Evolutionary conservation across 1,140 invertebrate species (phyloP), one percentile per base, ranked within the genome.

Genomic region (Protaetia brevitarsis): DNA sequence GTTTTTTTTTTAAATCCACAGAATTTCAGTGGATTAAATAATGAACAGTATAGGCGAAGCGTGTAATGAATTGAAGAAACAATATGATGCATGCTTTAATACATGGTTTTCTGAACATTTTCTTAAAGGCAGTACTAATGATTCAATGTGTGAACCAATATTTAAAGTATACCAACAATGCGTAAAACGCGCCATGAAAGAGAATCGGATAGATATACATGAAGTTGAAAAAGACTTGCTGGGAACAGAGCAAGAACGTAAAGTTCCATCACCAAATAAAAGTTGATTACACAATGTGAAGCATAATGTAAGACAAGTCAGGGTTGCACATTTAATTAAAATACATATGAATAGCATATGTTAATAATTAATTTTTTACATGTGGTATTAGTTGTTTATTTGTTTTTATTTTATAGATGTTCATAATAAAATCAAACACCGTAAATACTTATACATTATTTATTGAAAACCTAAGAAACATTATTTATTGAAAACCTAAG

Each of bases 31-130:
- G 26, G 3, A 51, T 19, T 51, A 21, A 28, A 68, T 41, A 67
- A 95, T 96, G 94, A 93, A 95, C 79, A 96, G 94, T 76, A 89
- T 96, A 76, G 91, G 91, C 26, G 87, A 90, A 75, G 87, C 93
- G 70, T 97, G 95, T 78, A 93, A 87, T 72, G 91, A 95, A 66
- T 76, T 96, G 64, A 97, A 97, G 80, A 85, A 87, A 74, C 84
- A 93, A 74, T 97, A 97, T 77, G 95, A 97, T 78, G 84, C 88
- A 64, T 97, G 95, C 81, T 97, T 97, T 80, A 93, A 95, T 80
- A 81, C 82, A 66, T 97, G 95, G 95, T 96, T 97, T 81, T 87
- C 91, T 30, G 92, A 96, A 66, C 88, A 90, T 78, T 97, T 95
- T 80, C 82, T 97, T 34, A 95, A 92, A 82, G 94, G 94, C 19